Conservation (phyloP, 2,797 vertebrate species). For the Pteronotus mesoamericanus region DNA sequence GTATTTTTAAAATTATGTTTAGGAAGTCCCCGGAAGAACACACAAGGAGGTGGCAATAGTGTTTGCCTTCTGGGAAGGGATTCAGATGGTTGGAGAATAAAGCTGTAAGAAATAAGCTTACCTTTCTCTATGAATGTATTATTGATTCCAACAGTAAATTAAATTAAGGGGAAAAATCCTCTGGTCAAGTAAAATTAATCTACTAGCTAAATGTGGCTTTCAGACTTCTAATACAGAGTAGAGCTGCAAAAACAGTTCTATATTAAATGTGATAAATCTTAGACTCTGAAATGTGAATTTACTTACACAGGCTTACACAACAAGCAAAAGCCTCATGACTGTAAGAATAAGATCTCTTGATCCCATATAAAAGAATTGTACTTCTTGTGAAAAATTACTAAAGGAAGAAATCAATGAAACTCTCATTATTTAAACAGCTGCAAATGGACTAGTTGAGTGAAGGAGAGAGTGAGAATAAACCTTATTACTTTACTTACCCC, state of each 20-base stretch:
- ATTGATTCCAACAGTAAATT: not conserved
- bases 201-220: not conserved
- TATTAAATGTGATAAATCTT: not conserved
- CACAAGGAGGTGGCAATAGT: not conserved
- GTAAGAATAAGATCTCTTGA: not conserved
- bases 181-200: not conserved
- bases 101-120: not conserved
- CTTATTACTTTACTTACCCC: not conserved
- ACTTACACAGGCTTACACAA: not conserved
- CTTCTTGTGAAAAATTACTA: not conserved
- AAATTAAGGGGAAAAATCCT: not conserved
- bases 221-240: not conserved
- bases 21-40: not conserved
- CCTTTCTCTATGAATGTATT: not conserved
- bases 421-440: not conserved
- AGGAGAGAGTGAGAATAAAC: not conserved
- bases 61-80: not conserved
- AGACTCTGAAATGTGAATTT: not conserved
- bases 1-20: not conserved
- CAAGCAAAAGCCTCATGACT: not conserved
- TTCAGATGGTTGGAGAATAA: not conserved
- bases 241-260: not conserved
- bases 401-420: not conserved
- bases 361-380: not conserved
- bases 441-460: not conserved